phyloP scores from a whole-genome alignment of 1,140 invertebrate genomes.

The Lineus longissimus region DNA sequence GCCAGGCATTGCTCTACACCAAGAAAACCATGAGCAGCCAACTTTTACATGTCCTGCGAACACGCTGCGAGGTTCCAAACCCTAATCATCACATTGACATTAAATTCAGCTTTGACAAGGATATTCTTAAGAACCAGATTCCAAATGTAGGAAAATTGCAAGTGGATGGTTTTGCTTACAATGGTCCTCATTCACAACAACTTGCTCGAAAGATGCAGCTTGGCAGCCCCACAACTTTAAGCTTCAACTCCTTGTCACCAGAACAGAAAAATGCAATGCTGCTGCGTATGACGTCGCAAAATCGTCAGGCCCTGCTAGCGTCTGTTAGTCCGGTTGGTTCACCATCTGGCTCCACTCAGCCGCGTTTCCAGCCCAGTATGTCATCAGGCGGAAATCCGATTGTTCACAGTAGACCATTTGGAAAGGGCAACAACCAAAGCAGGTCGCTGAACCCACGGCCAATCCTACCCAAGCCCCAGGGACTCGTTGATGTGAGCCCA shows the following conservation, averaged over 20 bases:
- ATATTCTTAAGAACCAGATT: constrained; percentile 30
- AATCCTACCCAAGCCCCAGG: no score
- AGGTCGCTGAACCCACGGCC: no score
- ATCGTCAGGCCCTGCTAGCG: no score
- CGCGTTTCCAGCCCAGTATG: no score
- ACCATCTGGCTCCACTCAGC: no score
- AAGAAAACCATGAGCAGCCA: constrained; percentile 61
- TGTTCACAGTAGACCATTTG: no score
- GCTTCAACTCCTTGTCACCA: constrained; percentile 1
- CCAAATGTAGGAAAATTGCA: constrained; percentile 33
- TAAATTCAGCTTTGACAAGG: constrained; percentile 33
- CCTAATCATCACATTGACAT: constrained; percentile 42
- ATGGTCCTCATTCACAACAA: not conserved
- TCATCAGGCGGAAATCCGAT: no score
- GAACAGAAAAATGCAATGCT: constrained; percentile 14
- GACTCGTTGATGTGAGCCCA: no score
- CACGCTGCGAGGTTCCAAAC: constrained; percentile 41
- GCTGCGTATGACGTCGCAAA: constrained; percentile 10
- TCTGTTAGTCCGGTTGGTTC: no score
- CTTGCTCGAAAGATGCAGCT: not conserved
- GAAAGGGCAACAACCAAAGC: no score
- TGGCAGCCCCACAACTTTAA: not conserved
- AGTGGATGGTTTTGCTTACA: constrained; percentile 30
- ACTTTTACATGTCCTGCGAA: constrained; percentile 22
- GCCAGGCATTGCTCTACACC: constrained; percentile 74